Percentiles rank a stretch among this genome's conserved stretches.
Conservation (phyloP, 2,113 vertebrate genomes). For the Picathartes gymnocephalus region DNA sequence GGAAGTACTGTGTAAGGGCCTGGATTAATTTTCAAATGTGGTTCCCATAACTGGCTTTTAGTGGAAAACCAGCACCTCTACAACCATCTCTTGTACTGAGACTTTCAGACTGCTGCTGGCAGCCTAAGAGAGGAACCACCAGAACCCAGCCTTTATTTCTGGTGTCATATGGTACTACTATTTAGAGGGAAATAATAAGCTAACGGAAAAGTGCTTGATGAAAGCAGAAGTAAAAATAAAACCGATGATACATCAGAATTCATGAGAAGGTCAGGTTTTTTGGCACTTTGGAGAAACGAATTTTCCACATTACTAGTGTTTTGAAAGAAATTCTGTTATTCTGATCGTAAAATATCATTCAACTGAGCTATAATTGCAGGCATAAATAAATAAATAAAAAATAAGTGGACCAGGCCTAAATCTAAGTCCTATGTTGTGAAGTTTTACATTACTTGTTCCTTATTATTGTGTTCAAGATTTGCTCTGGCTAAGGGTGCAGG, state of each 20-base stretch:
- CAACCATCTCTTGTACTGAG: background rate
- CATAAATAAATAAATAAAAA: background rate
- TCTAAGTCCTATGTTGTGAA: background rate
- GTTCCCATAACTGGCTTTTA: background rate
- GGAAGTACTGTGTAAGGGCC: background rate
- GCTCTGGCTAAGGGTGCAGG: background rate
- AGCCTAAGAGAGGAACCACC: background rate
- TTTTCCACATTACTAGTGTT: background rate
- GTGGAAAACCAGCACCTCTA: background rate
- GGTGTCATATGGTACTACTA: background rate
- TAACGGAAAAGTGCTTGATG: conserved; percentile 11
- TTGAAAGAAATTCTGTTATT: background rate
- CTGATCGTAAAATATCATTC: background rate
- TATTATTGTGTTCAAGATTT: background rate
- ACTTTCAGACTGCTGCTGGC: background rate
- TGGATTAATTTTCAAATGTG: background rate
- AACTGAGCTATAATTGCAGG: background rate
- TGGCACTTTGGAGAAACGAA: background rate
- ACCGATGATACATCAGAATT: background rate
- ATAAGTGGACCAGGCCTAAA: background rate
- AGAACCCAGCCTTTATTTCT: background rate
- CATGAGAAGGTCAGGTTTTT: background rate
- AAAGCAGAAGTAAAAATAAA: conserved; percentile 53
- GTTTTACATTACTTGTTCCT: background rate
- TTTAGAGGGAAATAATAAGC: conserved; percentile 38